A percentile compares a stretch with the other conserved stretches of the same genome.
These are phyloP conservation scores for Crax fasciolata DNA, from an alignment of 2,797 vertebrate genomes.

Conservation along the genomic window DNA sequence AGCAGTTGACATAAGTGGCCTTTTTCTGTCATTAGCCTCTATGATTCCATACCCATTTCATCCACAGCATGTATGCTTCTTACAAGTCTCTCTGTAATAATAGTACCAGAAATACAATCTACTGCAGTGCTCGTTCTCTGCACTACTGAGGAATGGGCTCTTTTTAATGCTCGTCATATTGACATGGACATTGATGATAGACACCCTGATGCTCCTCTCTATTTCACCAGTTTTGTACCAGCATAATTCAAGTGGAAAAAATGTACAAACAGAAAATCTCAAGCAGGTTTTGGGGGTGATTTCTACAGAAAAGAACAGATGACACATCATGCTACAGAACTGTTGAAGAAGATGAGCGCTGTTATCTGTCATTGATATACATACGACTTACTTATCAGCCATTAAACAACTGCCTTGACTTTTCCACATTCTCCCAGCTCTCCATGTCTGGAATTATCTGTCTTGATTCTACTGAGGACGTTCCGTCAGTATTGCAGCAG, in stretches of 20 bases:
- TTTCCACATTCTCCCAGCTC: conserved; percentile 13
- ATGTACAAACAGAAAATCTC: background rate
- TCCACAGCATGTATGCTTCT: conserved; percentile 67
- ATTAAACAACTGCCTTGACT: background rate
- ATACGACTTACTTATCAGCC: background rate
- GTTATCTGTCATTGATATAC: background rate
- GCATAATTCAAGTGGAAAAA: conserved; percentile 3
- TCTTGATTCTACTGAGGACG: background rate
- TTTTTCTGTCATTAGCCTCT: conserved; percentile 71
- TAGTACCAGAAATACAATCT: conserved; percentile 65
- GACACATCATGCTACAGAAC: background rate
- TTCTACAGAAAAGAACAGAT: conserved; percentile 3
- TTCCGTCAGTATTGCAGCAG: background rate
- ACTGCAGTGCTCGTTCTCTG: conserved; percentile 8
- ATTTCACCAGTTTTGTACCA: background rate
- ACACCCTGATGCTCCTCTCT: background rate
- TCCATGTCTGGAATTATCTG: background rate
- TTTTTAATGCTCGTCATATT: conserved; percentile 32
- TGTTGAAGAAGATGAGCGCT: background rate
- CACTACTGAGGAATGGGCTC: conserved; percentile 11
- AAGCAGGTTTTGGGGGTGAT: background rate
- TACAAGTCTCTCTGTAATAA: conserved; percentile 58
- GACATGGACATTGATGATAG: conserved; percentile 8
- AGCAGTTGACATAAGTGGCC: conserved; percentile 66
- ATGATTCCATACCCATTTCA: conserved; percentile 60